Conservation (phyloP, 1,140 invertebrate species). For the Samia ricini region DNA sequence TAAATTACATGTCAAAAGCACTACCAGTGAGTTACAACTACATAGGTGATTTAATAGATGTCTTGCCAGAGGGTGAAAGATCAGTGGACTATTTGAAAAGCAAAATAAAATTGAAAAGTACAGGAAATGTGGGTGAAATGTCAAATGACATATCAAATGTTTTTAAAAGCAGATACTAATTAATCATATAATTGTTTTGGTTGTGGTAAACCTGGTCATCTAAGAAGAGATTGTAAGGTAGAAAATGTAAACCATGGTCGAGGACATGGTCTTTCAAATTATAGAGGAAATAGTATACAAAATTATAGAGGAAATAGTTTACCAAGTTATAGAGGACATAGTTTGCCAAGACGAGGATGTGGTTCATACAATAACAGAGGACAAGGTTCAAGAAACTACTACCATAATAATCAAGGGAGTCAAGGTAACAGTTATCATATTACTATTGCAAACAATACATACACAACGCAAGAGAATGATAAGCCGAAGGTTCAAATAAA, state of each 20-base stretch:
- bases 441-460: constrained; percentile 12
- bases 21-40: constrained; percentile 37
- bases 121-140: constrained; percentile 14
- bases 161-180: constrained; percentile 11
- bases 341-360: too few species aligned
- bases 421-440: constrained; percentile 9
- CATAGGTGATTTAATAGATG: constrained; percentile 47
- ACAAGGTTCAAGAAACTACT: neutral
- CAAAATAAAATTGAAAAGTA: constrained; percentile 46
- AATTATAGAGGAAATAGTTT: too few species aligned
- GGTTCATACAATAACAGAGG: neutral
- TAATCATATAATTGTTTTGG: constrained; percentile 16
- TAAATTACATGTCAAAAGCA: constrained; percentile 48
- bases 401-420: neutral
- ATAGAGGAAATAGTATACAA: neutral
- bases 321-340: too few species aligned
- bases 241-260: constrained; percentile 16
- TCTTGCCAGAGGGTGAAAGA: constrained; percentile 35
- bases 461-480: constrained; percentile 10
- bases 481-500: constrained; percentile 30
- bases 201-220: constrained; percentile 21
- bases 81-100: constrained; percentile 46
- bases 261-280: constrained; percentile 1
- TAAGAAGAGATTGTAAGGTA: constrained; percentile 19
- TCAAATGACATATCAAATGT: constrained; percentile 16